A percentile compares a stretch with the other conserved stretches of the same genome.
Conservation (phyloP, 1,140 invertebrate species). For the Zeugodacus cucurbitae region DNA sequence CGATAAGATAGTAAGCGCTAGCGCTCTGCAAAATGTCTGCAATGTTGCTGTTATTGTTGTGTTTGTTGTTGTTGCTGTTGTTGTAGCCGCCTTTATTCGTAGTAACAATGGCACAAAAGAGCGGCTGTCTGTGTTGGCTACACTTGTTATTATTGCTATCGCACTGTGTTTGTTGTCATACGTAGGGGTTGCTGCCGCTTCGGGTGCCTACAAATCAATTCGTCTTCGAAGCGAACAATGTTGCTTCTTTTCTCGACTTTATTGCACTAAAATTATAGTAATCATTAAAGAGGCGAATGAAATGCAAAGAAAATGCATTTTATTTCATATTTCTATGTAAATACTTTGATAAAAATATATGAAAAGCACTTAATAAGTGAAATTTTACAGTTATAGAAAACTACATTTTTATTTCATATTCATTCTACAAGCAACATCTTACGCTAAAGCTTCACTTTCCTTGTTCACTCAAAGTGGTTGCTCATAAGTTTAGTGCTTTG, state of each 20-base stretch:
- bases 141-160: not conserved
- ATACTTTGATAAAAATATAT: no score
- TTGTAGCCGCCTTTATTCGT: not conserved
- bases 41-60: not conserved
- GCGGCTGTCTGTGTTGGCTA: not conserved
- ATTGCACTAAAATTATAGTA: not conserved
- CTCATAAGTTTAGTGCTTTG: not conserved
- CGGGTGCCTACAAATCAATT: not conserved
- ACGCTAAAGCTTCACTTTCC: not conserved
- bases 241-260: not conserved
- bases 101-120: constrained; percentile 6
- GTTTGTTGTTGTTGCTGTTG: not conserved
- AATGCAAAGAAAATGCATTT: no score
- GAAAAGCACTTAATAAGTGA: no score
- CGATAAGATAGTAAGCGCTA: not conserved
- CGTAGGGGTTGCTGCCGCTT: not conserved
- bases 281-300: not conserved
- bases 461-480: no score
- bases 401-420: no score
- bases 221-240: not conserved
- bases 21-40: not conserved
- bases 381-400: no score
- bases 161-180: not conserved
- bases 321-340: no score
- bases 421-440: not conserved